These are phyloP conservation scores for Crepidodera aurea DNA, from an alignment of 2,888 invertebrate genomes.

Conservation along the genomic window DNA sequence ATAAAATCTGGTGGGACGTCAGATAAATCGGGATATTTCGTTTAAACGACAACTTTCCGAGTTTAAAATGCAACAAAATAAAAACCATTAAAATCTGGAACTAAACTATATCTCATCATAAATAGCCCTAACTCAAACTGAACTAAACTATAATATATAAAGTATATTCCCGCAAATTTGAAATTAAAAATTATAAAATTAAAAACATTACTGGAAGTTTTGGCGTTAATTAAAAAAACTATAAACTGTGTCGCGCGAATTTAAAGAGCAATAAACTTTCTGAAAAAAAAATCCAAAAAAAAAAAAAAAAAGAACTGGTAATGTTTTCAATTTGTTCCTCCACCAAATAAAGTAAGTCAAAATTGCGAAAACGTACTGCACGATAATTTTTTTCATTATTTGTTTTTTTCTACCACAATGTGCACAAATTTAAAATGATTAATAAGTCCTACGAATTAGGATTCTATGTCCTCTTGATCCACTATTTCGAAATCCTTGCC, in stretches of 20 bases:
- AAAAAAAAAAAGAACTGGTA: too few species aligned
- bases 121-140: not conserved
- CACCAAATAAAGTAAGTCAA: not conserved
- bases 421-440: slow-evolving; percentile 31
- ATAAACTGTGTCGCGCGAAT: too few species aligned
- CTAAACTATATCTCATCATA: not conserved
- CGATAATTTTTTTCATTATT: not conserved
- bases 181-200: not conserved
- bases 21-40: too few species aligned
- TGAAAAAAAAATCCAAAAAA: too few species aligned
- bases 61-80: not conserved
- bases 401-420: slow-evolving; percentile 22
- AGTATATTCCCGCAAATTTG: not conserved
- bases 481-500: slow-evolving; percentile 91
- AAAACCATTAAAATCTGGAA: not conserved
- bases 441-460: slow-evolving; percentile 25
- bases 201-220: too few species aligned
- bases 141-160: too few species aligned
- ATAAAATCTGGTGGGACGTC: too few species aligned
- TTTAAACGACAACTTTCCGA: not conserved
- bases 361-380: slow-evolving; percentile 7
- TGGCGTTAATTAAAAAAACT: too few species aligned
- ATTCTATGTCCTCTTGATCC: slow-evolving; percentile 68
- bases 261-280: too few species aligned
- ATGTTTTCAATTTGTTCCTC: too few species aligned